Evolutionary conservation across 2,797 vertebrate genomes (phyloP).

Genomic region (Holocentrus rufus): DNA sequence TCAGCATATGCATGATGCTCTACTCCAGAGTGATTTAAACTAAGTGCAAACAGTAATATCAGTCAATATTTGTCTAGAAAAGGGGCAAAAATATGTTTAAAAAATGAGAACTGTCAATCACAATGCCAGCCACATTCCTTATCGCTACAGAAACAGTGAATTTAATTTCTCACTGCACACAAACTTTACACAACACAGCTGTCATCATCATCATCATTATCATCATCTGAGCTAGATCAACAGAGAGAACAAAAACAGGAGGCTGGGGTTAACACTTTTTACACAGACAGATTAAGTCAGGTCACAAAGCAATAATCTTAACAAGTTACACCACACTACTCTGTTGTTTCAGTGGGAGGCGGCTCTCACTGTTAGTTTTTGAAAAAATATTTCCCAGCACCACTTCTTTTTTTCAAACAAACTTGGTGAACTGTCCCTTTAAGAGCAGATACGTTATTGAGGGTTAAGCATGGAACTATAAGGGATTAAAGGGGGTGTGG

Average conservation of each 20-base stretch:
- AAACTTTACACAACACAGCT: not conserved
- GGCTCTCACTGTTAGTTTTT: too few species aligned
- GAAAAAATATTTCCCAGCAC: too few species aligned
- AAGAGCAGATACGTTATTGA: too few species aligned
- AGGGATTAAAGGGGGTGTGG: too few species aligned
- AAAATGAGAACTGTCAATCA: slow-evolving; percentile 5
- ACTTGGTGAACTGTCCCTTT: too few species aligned
- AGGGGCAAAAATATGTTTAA: not conserved
- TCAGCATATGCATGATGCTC: too few species aligned
- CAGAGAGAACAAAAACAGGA: slow-evolving; percentile 29
- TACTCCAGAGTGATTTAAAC: too few species aligned
- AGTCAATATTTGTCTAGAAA: not conserved
- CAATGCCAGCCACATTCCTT: not conserved
- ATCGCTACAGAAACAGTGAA: slow-evolving; percentile 9
- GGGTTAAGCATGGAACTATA: too few species aligned
- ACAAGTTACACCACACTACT: not conserved
- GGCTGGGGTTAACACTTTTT: slow-evolving; percentile 2
- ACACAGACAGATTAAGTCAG: slow-evolving; percentile 9
- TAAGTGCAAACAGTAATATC: not conserved
- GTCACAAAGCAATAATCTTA: not conserved
- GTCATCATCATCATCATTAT: not conserved
- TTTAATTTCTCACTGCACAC: slow-evolving; percentile 10
- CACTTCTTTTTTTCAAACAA: too few species aligned
- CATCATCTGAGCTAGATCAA: slow-evolving; percentile 33
- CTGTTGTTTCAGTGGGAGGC: not conserved